A percentile compares a stretch with the other conserved stretches of the same genome.
Evolutionary conservation across 2,113 vertebrate species (phyloP).

Genomic region (Sisor rabdophorus): DNA sequence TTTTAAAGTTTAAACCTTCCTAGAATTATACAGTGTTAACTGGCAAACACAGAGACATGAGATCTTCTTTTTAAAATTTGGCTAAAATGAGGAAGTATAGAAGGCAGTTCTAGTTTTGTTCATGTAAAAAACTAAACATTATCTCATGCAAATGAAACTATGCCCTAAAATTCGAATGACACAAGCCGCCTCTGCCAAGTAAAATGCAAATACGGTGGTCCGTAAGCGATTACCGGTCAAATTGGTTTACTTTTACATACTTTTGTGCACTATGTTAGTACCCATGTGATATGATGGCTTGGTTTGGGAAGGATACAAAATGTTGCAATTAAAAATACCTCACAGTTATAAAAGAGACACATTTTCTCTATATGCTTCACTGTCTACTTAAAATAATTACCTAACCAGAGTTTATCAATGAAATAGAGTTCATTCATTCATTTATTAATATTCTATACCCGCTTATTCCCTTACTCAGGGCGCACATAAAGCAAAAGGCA

Average conservation of each 20-base stretch:
- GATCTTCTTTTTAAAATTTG: not conserved
- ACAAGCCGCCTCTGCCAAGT: not conserved
- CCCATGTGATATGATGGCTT: not conserved
- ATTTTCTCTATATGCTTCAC: not conserved
- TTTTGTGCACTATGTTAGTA: not conserved
- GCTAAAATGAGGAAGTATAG: not conserved
- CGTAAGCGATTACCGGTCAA: not conserved
- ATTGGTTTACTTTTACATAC: not conserved
- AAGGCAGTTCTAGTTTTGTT: not conserved
- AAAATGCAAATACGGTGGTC: not conserved
- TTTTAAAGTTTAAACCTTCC: not conserved
- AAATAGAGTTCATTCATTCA: no score
- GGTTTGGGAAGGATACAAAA: not conserved
- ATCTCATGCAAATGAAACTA: slow-evolving; percentile 19
- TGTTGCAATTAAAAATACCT: not conserved
- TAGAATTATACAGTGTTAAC: not conserved
- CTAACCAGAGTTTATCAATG: not conserved
- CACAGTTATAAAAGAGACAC: not conserved
- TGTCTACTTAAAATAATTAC: not conserved
- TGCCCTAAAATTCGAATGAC: slow-evolving; percentile 4
- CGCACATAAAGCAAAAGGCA: no score
- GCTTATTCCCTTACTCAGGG: no score
- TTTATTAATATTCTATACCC: no score
- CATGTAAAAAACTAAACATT: not conserved
- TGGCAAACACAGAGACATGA: not conserved